phyloP scores from a whole-genome alignment of 2,888 invertebrate species.

The Spodoptera littoralis region DNA sequence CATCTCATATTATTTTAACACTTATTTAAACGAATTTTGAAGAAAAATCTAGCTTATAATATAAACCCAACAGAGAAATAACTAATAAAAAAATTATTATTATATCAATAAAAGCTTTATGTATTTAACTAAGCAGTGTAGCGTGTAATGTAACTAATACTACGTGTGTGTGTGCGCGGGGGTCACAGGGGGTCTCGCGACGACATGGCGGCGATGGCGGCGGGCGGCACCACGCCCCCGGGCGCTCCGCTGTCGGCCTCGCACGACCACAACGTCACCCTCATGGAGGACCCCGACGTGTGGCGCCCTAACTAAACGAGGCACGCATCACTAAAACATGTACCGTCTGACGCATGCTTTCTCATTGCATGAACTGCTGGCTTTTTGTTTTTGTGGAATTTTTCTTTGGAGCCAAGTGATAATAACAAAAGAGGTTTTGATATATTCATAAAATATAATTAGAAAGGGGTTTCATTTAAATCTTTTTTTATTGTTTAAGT shows the following conservation, averaged over 20 bases:
- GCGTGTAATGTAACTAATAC: conserved; percentile 49
- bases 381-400: conserved; percentile 9
- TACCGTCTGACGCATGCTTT: conserved; percentile 7
- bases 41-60: no score
- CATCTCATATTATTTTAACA: no score
- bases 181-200: conserved; percentile 93
- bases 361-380: background rate
- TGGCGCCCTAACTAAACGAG: conserved; percentile 96
- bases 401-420: background rate
- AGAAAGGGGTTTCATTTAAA: no score
- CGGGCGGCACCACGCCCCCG: conserved; percentile 90
- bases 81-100: background rate
- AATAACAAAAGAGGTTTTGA: no score
- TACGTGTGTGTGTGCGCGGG: conserved; percentile 45
- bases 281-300: conserved; percentile 97
- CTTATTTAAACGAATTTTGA: no score
- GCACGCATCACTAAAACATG: conserved; percentile 58
- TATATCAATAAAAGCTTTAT: background rate
- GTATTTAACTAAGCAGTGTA: conserved; percentile 19
- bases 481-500: no score
- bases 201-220: conserved; percentile 95
- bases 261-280: conserved; percentile 92
- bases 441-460: no score
- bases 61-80: no score
- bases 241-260: conserved; percentile 81